Base-by-base conservation (phyloP, 2,113 vertebrate genomes). In the Charadrius vociferus region DNA sequence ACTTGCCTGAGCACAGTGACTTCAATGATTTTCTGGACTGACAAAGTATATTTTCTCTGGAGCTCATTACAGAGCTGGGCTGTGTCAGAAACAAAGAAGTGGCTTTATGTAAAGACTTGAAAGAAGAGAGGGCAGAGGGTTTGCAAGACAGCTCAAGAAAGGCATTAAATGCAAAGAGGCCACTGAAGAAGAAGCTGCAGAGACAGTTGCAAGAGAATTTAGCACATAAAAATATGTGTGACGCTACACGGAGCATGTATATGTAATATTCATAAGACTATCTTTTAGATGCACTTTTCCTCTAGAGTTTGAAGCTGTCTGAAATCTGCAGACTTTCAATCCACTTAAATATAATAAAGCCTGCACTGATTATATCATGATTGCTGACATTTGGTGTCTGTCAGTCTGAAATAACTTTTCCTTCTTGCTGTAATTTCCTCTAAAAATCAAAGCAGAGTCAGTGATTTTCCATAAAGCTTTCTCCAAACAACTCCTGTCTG, bases 311-410 rank as follows among this genome's bases (percentile, higher is more conserved):
- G 91, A 95, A 97, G 78, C 87, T 70, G 94, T 97, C 96, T 97
- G 94, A 97, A 89, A 88, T 91, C 85, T 90, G 89, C 95, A 92
- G 96, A 93, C 93, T 91, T 97, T 66, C 82, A 95, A 97, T 88
- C 96, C 96, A 96, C 95, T 97, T 97, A 97, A 55, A 96, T 87
- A 95, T 93, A 90, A 95, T 95, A 92, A 97, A 96, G 58, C 73
- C 85, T 78, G 78, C 75, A 84, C 95, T 96, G 96, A 97, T 96
- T 97, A 95, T 94, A 95, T 96, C 97, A 83, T 89, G 96, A 95
- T 92, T 94, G 94, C 97, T 96, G 97, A 95, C 97, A 96, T 95
- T 96, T 79, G 85, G 90, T 96, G 95, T 95, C 97, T 98, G 96
- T 96, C 94, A 97, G 88, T 89, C 86, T 81, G 61, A 83, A 90